Percentiles rank a stretch among this genome's conserved stretches.
Conservation (phyloP, 2,113 vertebrate species). For the Nibea albiflora region DNA sequence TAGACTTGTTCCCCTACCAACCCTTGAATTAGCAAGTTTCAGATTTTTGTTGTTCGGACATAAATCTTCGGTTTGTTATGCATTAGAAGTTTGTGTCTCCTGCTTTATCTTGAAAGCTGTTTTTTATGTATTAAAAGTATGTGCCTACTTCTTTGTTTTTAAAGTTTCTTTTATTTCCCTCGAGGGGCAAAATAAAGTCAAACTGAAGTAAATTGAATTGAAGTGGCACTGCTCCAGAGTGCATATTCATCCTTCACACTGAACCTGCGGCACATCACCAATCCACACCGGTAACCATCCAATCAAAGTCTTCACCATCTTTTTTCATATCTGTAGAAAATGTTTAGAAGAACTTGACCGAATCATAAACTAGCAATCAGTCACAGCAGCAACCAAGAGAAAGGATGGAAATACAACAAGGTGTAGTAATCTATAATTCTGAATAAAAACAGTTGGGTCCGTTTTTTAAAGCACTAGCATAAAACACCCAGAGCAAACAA, state of each 20-base stretch:
- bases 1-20: no score
- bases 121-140: neutral
- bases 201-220: neutral
- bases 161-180: neutral
- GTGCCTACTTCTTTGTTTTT: neutral
- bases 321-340: no score
- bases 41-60: no score
- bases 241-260: neutral
- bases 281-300: neutral
- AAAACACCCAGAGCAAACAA: conserved; percentile 8
- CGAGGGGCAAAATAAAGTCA: neutral
- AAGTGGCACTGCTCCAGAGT: neutral
- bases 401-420: conserved; percentile 2
- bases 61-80: no score
- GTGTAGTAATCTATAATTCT: neutral
- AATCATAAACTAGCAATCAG: neutral
- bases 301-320: neutral
- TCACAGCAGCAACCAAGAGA: neutral
- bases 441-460: neutral
- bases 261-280: neutral
- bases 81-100: neutral
- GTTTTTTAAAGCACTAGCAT: neutral
- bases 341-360: neutral
- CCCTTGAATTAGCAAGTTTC: neutral
- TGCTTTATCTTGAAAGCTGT: neutral